Conservation (phyloP, 2,888 invertebrate species). For the Caenorhabditis doughertyi region DNA sequence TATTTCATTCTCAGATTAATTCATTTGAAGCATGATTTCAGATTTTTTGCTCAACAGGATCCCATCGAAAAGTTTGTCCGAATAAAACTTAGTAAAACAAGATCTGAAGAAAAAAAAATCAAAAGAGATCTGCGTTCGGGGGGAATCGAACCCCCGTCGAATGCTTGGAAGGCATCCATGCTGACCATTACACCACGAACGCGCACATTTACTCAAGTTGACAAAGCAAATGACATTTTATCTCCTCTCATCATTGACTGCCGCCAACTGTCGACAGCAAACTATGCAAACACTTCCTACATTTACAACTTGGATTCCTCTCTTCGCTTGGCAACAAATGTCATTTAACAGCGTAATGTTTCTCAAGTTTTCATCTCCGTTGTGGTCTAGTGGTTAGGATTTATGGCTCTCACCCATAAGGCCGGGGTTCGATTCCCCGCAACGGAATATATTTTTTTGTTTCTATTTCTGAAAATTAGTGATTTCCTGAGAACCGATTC, state of each 20-base stretch:
- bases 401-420: constrained; percentile 71
- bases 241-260: background rate
- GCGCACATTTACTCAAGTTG: constrained; percentile 30
- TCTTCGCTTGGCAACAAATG: background rate
- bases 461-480: background rate
- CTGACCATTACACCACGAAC: constrained; percentile 75
- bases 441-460: constrained; percentile 54
- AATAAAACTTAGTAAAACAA: background rate
- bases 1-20: no score
- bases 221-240: background rate
- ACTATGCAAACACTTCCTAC: background rate
- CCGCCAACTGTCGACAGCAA: background rate
- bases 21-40: no score
- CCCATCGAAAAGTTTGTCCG: background rate
- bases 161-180: constrained; percentile 75
- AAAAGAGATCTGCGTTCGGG: constrained; percentile 67
- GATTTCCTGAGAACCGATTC: no score
- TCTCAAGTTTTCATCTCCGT: constrained; percentile 31
- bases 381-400: constrained; percentile 71
- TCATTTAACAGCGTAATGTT: background rate
- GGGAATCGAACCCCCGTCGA: constrained; percentile 73
- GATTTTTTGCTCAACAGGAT: no score
- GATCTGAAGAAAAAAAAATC: background rate
- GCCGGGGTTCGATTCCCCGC: constrained; percentile 71
- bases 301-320: background rate